Evolutionary conservation across 2,113 vertebrate genomes (phyloP).

Genomic region (human): GRCh38 chr18:75499501-75500000

Average conservation of each 20-base stretch:
- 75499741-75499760: slow-evolving; percentile 3
- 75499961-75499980: too few species aligned
- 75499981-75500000: not conserved
- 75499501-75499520: too few species aligned
- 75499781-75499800: not conserved
- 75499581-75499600: not conserved
- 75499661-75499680: slow-evolving; percentile 4
- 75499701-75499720: not conserved
- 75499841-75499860: not conserved
- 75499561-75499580: not conserved
- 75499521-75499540: too few species aligned
- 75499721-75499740: not conserved
- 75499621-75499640: not conserved
- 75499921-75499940: not conserved
- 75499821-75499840: not conserved
- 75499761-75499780: not conserved
- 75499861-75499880: too few species aligned
- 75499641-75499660: slow-evolving; percentile 50
- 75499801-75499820: not conserved
- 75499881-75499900: not conserved
- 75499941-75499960: fast-evolving
- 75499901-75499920: not conserved
- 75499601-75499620: slow-evolving; percentile 33
- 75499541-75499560: not conserved
- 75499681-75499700: not conserved